Evolutionary conservation across 2,888 invertebrate species (phyloP).

Genomic region (Aethes cnicana): DNA sequence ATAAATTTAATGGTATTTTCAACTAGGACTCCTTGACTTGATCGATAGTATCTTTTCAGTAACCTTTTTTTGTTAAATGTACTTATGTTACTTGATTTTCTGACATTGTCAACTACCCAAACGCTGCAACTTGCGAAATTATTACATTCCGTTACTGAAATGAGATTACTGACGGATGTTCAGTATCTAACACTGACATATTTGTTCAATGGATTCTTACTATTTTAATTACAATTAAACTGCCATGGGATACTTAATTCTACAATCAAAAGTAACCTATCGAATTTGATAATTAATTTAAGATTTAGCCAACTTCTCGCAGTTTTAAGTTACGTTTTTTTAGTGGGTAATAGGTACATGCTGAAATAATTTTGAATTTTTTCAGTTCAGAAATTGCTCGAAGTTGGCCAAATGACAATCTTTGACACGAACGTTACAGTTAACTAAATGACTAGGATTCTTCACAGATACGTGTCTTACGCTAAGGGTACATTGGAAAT

Average conservation of each 20-base stretch:
- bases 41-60: too few relatives aligned
- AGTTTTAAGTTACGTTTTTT: neutral
- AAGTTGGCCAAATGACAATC: conserved; percentile 42
- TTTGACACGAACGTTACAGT: conserved; percentile 48
- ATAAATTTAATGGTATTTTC: too few relatives aligned
- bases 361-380: too few relatives aligned
- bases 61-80: too few relatives aligned
- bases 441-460: conserved; percentile 57
- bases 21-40: too few relatives aligned
- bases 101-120: too few relatives aligned
- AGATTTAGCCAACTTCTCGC: neutral
- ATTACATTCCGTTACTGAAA: too few relatives aligned
- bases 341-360: too few relatives aligned
- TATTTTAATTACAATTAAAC: neutral
- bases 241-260: neutral
- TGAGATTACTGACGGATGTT: too few relatives aligned
- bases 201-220: neutral
- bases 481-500: conserved; percentile 57
- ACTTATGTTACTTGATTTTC: too few relatives aligned
- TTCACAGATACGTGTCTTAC: conserved; percentile 67
- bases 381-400: too few relatives aligned
- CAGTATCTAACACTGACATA: neutral
- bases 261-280: neutral
- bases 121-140: too few relatives aligned
- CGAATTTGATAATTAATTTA: neutral